Base-by-base conservation (phyloP, 2,113 vertebrate species). In the Protomyctophum bolini region DNA sequence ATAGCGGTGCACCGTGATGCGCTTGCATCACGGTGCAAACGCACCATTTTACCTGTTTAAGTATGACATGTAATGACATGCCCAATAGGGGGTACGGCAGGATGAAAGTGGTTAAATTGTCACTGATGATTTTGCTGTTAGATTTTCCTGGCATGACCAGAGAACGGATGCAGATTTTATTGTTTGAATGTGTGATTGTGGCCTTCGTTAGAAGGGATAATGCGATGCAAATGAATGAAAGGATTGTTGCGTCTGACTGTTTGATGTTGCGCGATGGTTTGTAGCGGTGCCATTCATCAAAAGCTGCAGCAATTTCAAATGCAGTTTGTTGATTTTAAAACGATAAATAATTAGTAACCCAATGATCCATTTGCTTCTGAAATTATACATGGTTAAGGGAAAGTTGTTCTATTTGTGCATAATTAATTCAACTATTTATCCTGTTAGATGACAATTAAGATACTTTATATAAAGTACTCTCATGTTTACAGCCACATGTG, bases 331-430 rank as follows among this genome's bases (percentile, higher is more conserved):
- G 79, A 85, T 79, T 83, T 91, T 90, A 76, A 80, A 87, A 77
- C 84, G 87, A 87, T 91, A 91, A 91, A 89, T 92, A 89, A 90
- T 92, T 91, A 82, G 85, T 87, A 89, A 89, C 85, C 80, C 81
- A 84, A 80, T 85, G 81, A 91, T 83, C 88, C 72, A 78, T 91
- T 91, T 91, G 84, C 79, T 66, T 86, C 75, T 79, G 73, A 86
- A 88, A 80, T 73, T 68, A 85, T 90, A 87, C 75, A 80, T 73
- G 46, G 6, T 79, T 83, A 85, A 88, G 82, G 78, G 77, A 86
- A 84, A 81, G 83, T 76, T 91, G 79, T 83, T 91, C 54, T 78
- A 54, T 90, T 83, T 79, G 68, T 85, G 73, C 84, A 78, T 87
- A 89, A 90, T 90, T 88, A 78, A 61, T 92, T 77, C 46, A 58